Evolutionary conservation across 1,140 invertebrate species (phyloP).

Genomic region (Liolophura sinensis): DNA sequence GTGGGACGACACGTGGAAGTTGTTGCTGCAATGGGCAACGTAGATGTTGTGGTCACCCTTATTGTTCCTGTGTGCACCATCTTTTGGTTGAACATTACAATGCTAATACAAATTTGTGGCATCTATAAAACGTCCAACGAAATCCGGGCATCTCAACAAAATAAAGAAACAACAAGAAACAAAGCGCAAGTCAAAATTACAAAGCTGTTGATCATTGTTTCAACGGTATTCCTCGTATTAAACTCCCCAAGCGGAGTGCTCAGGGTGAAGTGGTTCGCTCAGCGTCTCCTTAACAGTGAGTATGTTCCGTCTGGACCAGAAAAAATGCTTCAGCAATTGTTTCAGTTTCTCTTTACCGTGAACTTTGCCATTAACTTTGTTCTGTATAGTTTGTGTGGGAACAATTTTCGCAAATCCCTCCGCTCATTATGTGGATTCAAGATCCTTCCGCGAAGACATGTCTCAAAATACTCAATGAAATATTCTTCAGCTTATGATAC

Average conservation of each 20-base stretch:
- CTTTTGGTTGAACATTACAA: too few species aligned
- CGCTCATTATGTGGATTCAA: too few species aligned
- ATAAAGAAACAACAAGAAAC: constrained; percentile 11
- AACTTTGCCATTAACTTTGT: constrained; percentile 86
- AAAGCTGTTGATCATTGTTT: constrained; percentile 80
- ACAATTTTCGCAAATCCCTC: constrained; percentile 31
- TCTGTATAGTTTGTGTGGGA: constrained; percentile 68
- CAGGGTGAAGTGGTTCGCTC: constrained; percentile 47
- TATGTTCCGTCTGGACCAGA: constrained; percentile 32
- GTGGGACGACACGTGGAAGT: too few species aligned
- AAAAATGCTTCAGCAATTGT: constrained; percentile 63
- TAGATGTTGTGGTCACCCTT: too few species aligned
- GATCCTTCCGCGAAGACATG: too few species aligned
- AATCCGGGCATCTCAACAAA: too few species aligned
- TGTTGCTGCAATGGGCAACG: too few species aligned
- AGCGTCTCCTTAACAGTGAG: constrained; percentile 18
- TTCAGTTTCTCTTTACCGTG: constrained; percentile 71
- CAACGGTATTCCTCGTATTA: constrained; percentile 75
- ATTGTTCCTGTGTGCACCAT: too few species aligned
- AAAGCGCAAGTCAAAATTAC: constrained; percentile 73
- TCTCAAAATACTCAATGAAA: too few species aligned
- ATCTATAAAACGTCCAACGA: too few species aligned
- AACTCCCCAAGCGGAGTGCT: constrained; percentile 70
- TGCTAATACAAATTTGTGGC: too few species aligned
- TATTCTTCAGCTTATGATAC: too few species aligned